These are phyloP conservation scores for Lepidurus apus DNA, from an alignment of 1,140 invertebrate species.

Conservation along the genomic window DNA sequence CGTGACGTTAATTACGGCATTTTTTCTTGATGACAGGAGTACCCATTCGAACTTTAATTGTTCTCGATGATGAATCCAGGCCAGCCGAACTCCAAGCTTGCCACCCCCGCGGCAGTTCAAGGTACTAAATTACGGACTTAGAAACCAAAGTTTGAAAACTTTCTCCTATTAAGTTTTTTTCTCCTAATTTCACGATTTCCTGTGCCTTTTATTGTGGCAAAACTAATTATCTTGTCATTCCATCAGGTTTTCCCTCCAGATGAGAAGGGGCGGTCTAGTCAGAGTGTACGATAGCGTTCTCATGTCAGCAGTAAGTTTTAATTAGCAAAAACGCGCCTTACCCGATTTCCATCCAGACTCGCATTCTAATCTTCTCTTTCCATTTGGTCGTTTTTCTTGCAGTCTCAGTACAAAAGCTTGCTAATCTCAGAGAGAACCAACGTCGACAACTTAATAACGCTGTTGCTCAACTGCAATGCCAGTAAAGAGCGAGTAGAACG, in stretches of 20 bases:
- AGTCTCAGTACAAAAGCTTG: conserved; percentile 86
- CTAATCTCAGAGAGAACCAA: conserved; percentile 82
- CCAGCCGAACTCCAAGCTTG: conserved; percentile 84
- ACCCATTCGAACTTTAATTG: conserved; percentile 62
- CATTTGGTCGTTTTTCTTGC: conserved; percentile 39
- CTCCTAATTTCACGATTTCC: neutral
- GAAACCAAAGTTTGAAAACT: neutral
- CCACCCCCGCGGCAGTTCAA: conserved; percentile 83
- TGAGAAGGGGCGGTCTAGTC: conserved; percentile 74
- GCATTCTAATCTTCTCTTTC: conserved; percentile 25
- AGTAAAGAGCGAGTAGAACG: conserved; percentile 72
- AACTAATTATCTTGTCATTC: conserved; percentile 39
- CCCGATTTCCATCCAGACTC: neutral
- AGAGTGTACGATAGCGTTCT: conserved; percentile 85
- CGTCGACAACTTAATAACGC: conserved; percentile 78
- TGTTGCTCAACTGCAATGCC: conserved; percentile 78
- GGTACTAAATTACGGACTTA: conserved; percentile 49
- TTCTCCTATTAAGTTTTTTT: neutral
- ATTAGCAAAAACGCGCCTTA: neutral
- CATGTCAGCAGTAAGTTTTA: conserved; percentile 65
- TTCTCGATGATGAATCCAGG: conserved; percentile 77
- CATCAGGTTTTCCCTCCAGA: conserved; percentile 78
- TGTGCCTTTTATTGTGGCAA: neutral
- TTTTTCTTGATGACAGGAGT: conserved; percentile 52
- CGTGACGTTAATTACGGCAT: neutral